Evolutionary conservation across 2,888 invertebrate genomes (phyloP).

Genomic region (Eupithecia pulchellata): DNA sequence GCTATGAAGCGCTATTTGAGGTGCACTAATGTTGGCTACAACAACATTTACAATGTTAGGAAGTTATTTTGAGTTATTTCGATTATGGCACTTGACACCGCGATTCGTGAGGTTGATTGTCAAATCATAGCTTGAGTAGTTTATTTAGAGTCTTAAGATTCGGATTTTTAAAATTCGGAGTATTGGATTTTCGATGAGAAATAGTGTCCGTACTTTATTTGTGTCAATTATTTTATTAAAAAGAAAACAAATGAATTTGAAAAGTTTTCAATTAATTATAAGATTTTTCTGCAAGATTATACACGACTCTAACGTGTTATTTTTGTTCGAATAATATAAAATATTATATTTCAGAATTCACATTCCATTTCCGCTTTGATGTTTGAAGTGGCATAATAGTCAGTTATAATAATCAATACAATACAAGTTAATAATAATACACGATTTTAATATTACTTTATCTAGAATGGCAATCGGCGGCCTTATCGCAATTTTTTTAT

Average conservation of each 20-base stretch:
- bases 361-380: background rate
- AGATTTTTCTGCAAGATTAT: background rate
- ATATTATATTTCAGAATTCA: background rate
- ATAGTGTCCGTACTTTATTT: background rate
- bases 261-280: background rate
- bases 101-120: slow-evolving; percentile 10
- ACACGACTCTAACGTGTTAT: background rate
- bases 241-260: background rate
- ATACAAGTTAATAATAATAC: too few relatives aligned
- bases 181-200: background rate
- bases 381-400: background rate
- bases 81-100: slow-evolving; percentile 16
- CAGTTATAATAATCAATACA: too few relatives aligned
- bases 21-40: slow-evolving; percentile 26
- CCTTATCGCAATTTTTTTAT: too few relatives aligned
- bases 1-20: slow-evolving; percentile 22
- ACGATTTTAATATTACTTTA: too few relatives aligned
- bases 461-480: too few relatives aligned
- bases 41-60: slow-evolving; percentile 14
- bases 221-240: background rate
- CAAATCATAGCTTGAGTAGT: slow-evolving; percentile 21
- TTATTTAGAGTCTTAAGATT: slow-evolving; percentile 3
- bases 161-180: background rate
- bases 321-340: background rate
- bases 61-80: slow-evolving; percentile 21